phyloP scores from a whole-genome alignment of 2,113 vertebrate species.

The Okapia johnstoni region DNA sequence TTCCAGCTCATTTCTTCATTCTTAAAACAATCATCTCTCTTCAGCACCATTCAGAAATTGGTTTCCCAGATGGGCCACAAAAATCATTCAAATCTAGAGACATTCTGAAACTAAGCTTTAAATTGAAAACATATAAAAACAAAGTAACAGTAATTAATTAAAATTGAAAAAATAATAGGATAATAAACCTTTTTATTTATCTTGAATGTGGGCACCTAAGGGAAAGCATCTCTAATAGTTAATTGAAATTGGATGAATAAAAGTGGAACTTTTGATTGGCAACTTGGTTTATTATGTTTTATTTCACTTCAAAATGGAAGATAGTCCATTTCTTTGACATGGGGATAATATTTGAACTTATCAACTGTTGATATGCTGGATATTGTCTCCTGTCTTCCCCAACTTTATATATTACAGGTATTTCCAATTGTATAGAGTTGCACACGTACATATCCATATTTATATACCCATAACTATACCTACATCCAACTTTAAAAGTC shows the following conservation, averaged over 20 bases:
- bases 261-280: neutral
- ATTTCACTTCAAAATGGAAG: neutral
- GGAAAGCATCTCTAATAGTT: neutral
- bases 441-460: neutral
- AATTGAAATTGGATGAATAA: neutral
- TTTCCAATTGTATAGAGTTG: neutral
- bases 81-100: neutral
- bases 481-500: neutral
- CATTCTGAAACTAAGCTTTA: neutral
- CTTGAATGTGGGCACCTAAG: neutral
- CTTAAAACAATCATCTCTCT: neutral
- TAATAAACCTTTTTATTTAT: neutral
- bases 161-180: neutral
- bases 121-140: neutral
- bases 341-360: neutral
- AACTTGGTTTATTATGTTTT: neutral
- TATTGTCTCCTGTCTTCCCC: neutral
- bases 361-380: neutral
- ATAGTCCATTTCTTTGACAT: neutral
- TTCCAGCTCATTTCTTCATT: neutral
- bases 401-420: neutral
- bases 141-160: neutral
- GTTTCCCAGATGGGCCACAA: neutral
- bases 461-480: neutral
- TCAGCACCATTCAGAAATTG: neutral